Evolutionary conservation across 2,888 invertebrate species (phyloP), one percentile per base, ranked within the genome.

Genomic region (Drosophila fungiperda): DNA sequence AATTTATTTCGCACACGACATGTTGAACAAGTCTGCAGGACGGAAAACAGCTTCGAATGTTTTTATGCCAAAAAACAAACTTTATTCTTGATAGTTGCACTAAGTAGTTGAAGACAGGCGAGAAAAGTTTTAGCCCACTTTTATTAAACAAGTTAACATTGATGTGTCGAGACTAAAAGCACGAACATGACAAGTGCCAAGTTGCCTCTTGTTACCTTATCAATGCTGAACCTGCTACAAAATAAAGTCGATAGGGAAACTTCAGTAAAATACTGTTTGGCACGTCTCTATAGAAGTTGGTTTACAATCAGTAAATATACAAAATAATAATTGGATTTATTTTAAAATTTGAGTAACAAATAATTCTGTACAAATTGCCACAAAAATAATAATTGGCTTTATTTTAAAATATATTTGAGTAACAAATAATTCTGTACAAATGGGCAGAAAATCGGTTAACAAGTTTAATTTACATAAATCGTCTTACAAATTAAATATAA

Each of bases 71-170:
- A 78, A 80, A 59, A 68, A 76, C 48, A 79, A 80, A 63, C 73
- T 73, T 77, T 77, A 60, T 55, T 50, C 64, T 48, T 65, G 60
- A 79, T 60, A 75, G 76, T 68, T 68, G 78, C 72, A 61, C 77
- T 80, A 68, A 81, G 78, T 73, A 78, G 73, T 78, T 70, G 82
- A 53, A 63, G 70, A 81, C 79, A 77, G 58, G 67, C 69, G 38
- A 70, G 50, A 52, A 70, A 81, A 78, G 52, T 69, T 72, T 23
- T 76, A 49, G 40, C 23, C 6, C 57, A 52, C 55, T 67, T 67
- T 69, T 69, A 15, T 38, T 68, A 70, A 67, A 29, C 29, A 29
- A 29, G 29, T 29, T 29, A 29, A 29, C 29, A 29, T 29, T 29
- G 29, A 29, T 29, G 29, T 29, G 63, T 53, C 9, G 53, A 54